Conservation (phyloP, 2,888 invertebrate genomes). For the Callinectes sapidus region DNA sequence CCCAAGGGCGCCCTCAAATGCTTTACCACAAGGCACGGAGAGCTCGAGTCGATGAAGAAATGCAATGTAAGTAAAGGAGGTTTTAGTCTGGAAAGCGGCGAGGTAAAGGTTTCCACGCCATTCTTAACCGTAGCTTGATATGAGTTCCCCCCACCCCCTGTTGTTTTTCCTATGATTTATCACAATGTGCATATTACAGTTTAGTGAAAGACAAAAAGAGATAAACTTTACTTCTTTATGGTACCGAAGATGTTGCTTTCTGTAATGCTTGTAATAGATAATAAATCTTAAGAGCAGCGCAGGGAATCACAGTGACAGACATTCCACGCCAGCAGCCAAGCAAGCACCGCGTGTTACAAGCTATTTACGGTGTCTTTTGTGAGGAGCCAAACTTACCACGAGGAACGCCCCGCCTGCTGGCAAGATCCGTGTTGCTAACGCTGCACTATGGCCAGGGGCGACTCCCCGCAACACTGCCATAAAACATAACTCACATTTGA, state of each 20-base stretch:
- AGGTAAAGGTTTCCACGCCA: not conserved
- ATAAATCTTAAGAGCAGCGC: not conserved
- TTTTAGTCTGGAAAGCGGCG: not conserved
- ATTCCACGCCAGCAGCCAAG: not conserved
- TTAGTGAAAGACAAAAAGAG: not conserved
- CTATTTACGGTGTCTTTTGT: conserved; percentile 7
- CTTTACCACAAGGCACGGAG: not conserved
- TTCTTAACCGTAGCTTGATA: not conserved
- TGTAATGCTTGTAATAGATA: not conserved
- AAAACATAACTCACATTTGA: not conserved
- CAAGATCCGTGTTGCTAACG: not conserved
- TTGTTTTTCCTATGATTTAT: not conserved
- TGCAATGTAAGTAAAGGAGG: not conserved
- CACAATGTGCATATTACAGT: too few relatives aligned
- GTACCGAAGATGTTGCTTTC: not conserved
- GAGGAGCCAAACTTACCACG: conserved; percentile 3
- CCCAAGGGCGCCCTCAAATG: not conserved
- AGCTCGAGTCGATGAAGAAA: not conserved
- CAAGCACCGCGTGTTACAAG: not conserved
- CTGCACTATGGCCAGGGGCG: not conserved
- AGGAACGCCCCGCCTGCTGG: not conserved
- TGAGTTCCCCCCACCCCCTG: too few relatives aligned
- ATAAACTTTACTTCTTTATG: not conserved
- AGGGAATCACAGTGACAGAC: not conserved
- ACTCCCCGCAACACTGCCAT: too few relatives aligned